Evolutionary conservation across 2,888 invertebrate species (phyloP).

Genomic region (Litoditis marina): DNA sequence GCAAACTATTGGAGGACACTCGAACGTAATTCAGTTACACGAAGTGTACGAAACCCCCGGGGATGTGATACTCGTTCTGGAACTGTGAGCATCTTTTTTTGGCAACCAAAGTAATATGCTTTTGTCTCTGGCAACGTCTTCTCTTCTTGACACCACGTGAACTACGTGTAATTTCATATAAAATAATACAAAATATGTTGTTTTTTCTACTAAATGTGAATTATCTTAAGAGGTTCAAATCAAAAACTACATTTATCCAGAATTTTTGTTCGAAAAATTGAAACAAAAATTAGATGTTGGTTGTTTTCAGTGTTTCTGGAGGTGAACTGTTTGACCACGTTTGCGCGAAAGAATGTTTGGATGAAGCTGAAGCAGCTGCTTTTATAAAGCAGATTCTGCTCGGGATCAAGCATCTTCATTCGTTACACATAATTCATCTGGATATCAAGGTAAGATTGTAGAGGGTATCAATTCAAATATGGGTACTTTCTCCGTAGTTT

Average conservation of each 20-base stretch:
- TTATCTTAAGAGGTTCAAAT: too few species aligned
- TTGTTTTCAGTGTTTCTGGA: slow-evolving; percentile 68
- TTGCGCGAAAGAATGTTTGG: slow-evolving; percentile 66
- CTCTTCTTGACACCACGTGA: too few species aligned
- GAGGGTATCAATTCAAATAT: too few species aligned
- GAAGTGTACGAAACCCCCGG: slow-evolving; percentile 70
- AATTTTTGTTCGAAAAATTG: too few species aligned
- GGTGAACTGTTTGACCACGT: slow-evolving; percentile 72
- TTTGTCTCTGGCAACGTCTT: too few species aligned
- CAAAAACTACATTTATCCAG: too few species aligned
- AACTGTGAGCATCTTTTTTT: slow-evolving; percentile 66
- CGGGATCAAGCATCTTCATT: slow-evolving; percentile 70
- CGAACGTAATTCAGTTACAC: slow-evolving; percentile 70
- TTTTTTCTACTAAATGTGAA: too few species aligned
- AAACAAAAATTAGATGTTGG: too few species aligned
- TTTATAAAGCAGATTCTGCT: slow-evolving; percentile 71
- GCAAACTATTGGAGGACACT: slow-evolving; percentile 68
- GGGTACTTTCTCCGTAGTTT: too few species aligned
- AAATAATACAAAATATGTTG: too few species aligned
- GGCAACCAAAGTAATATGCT: too few species aligned
- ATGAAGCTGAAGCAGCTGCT: slow-evolving; percentile 69
- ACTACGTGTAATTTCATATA: too few species aligned
- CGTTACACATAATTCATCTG: slow-evolving; percentile 70
- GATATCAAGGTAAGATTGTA: slow-evolving; percentile 67
- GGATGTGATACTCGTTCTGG: slow-evolving; percentile 70